Conservation (phyloP, 2,113 vertebrate genomes). For the Podarcis raffonei region DNA sequence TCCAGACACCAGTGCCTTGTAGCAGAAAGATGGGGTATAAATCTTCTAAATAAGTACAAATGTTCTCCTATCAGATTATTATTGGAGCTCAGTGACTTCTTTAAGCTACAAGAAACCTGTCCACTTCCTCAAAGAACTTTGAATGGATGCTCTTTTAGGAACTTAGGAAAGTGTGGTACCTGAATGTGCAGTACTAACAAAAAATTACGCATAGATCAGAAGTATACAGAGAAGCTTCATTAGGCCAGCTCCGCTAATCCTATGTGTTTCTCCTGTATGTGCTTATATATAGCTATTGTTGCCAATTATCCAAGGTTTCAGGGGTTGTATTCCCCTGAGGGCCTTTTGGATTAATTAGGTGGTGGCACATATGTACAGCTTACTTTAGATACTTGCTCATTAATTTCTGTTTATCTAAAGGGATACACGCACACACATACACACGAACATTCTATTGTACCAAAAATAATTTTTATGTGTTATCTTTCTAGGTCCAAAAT, state of each 20-base stretch:
- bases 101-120: not conserved
- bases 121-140: not conserved
- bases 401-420: not conserved
- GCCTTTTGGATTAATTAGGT: not conserved
- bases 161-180: not conserved
- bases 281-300: not conserved
- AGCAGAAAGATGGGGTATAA: not conserved
- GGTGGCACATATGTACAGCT: not conserved
- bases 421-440: not conserved
- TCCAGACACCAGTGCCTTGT: not conserved
- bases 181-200: not conserved
- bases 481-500: constrained; percentile 85
- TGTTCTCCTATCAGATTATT: not conserved
- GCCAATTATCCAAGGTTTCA: not conserved
- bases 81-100: not conserved
- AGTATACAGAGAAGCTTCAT: not conserved
- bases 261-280: not conserved
- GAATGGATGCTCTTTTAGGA: not conserved
- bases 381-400: not conserved
- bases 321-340: not conserved
- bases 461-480: constrained; percentile 45
- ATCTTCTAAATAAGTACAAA: not conserved
- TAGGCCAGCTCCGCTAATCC: not conserved
- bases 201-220: not conserved
- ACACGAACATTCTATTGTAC: not conserved